These are phyloP conservation scores for Pandemis cinnamomeana DNA, from an alignment of 2,888 invertebrate species.

Conservation along the genomic window DNA sequence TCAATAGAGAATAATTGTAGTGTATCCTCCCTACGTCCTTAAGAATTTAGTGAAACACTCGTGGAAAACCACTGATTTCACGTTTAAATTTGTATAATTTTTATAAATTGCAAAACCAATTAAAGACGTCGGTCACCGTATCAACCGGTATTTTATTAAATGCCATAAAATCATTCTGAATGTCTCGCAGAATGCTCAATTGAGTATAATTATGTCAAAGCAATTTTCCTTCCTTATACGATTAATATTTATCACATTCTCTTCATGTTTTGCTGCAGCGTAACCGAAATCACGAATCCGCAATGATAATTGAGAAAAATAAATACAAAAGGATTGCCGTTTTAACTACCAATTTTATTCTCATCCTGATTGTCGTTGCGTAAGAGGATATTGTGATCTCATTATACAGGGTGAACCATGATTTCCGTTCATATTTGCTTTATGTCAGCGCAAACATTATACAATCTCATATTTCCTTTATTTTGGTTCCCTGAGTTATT, in stretches of 20 bases:
- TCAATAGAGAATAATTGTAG: too few species aligned
- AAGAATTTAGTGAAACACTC: not conserved
- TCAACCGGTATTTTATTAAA: slow-evolving; percentile 30
- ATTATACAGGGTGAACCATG: slow-evolving; percentile 37
- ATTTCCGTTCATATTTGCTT: slow-evolving; percentile 39
- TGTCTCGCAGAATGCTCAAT: slow-evolving; percentile 28
- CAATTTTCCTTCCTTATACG: slow-evolving; percentile 36
- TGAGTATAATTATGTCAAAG: slow-evolving; percentile 29
- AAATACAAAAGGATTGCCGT: slow-evolving; percentile 8
- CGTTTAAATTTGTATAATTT: not conserved
- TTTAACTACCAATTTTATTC: slow-evolving; percentile 34
- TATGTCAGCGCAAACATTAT: slow-evolving; percentile 30
- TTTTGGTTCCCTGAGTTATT: slow-evolving; percentile 22
- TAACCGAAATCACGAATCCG: slow-evolving; percentile 9
- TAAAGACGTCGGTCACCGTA: slow-evolving; percentile 14
- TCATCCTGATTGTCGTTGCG: slow-evolving; percentile 16
- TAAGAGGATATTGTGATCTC: slow-evolving; percentile 30
- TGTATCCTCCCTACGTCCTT: not conserved
- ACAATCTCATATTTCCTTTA: slow-evolving; percentile 17
- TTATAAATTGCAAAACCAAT: slow-evolving; percentile 23
- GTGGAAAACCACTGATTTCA: too few species aligned
- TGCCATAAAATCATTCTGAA: slow-evolving; percentile 19
- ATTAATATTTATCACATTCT: slow-evolving; percentile 33
- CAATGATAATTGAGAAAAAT: slow-evolving; percentile 11
- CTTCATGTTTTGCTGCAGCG: slow-evolving; percentile 28